A percentile compares a stretch with the other conserved stretches of the same genome.
These are phyloP conservation scores for Marronus borbonicus DNA, from an alignment of 2,888 invertebrate species.

Conservation along the genomic window DNA sequence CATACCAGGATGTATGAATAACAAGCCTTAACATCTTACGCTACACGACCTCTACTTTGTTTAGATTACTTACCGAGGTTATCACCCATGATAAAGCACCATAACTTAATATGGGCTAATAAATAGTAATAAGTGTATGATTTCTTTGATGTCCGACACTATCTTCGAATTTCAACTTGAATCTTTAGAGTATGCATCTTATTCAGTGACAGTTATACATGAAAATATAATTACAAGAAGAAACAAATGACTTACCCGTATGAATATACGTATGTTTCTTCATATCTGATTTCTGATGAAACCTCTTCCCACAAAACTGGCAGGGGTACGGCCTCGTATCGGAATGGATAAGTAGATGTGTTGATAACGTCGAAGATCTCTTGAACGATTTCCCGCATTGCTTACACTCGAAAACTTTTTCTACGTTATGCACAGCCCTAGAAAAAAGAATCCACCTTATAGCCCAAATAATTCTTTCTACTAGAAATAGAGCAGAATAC, in stretches of 20 bases:
- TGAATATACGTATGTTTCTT: conserved; percentile 95
- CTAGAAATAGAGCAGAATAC: neutral
- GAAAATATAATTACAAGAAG: neutral
- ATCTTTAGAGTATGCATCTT: too few species aligned
- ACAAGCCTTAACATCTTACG: too few species aligned
- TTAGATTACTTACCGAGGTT: too few species aligned
- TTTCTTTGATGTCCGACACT: too few species aligned
- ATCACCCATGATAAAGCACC: too few species aligned
- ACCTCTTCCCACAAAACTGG: conserved; percentile 90
- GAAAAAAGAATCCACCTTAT: neutral
- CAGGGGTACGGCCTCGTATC: conserved; percentile 92
- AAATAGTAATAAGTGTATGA: too few species aligned
- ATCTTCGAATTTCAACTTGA: too few species aligned
- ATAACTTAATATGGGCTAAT: too few species aligned
- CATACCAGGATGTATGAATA: too few species aligned
- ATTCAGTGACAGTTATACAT: too few species aligned
- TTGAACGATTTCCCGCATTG: conserved; percentile 90
- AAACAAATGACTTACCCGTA: conserved; percentile 75
- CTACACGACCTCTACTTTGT: too few species aligned
- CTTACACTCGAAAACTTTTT: conserved; percentile 91
- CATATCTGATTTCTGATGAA: conserved; percentile 95
- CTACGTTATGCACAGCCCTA: conserved; percentile 93
- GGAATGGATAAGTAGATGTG: conserved; percentile 90
- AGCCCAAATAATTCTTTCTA: too few species aligned
- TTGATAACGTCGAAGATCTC: conserved; percentile 89